phyloP scores from a whole-genome alignment of 2,113 vertebrate species.

The Percopsis transmontana region DNA sequence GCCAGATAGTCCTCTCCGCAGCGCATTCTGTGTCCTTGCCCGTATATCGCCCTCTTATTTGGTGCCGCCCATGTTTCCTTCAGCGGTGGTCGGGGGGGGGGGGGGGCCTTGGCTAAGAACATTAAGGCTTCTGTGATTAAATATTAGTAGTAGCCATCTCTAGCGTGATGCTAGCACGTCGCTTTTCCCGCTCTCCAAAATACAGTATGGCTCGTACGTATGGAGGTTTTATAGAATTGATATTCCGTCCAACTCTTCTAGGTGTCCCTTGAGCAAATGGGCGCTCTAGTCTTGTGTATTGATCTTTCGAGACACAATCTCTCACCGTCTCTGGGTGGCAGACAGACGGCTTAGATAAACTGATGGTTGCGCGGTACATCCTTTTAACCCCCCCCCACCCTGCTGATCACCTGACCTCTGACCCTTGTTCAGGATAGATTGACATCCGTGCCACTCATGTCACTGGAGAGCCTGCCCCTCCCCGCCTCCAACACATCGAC shows the following conservation, averaged over 20 bases:
- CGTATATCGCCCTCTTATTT: conserved; percentile 7
- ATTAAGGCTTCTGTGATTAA: conserved; percentile 81
- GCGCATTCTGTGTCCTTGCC: neutral
- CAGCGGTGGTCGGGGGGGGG: conserved; percentile 39
- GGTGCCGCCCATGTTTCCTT: conserved; percentile 48
- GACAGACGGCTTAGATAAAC: conserved; percentile 52
- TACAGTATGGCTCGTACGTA: neutral
- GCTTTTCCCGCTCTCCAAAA: conserved; percentile 13
- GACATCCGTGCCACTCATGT: conserved; percentile 61
- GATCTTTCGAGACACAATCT: conserved; percentile 17
- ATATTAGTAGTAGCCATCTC: conserved; percentile 83
- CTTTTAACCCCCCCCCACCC: conserved; percentile 51
- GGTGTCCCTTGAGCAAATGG: conserved; percentile 6
- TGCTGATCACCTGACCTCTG: conserved; percentile 69
- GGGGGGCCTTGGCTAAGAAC: conserved; percentile 36
- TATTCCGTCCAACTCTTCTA: neutral
- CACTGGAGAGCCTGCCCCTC: conserved; percentile 59
- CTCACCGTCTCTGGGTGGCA: conserved; percentile 19
- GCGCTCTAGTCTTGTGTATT: conserved; percentile 33
- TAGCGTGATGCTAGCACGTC: conserved; percentile 11
- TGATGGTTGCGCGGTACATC: conserved; percentile 56
- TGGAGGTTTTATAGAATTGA: neutral
- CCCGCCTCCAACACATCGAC: conserved; percentile 45
- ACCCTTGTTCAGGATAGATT: conserved; percentile 65
- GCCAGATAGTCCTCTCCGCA: neutral